Conservation (phyloP, 2,797 vertebrate genomes). For the Prunella strophiata region DNA sequence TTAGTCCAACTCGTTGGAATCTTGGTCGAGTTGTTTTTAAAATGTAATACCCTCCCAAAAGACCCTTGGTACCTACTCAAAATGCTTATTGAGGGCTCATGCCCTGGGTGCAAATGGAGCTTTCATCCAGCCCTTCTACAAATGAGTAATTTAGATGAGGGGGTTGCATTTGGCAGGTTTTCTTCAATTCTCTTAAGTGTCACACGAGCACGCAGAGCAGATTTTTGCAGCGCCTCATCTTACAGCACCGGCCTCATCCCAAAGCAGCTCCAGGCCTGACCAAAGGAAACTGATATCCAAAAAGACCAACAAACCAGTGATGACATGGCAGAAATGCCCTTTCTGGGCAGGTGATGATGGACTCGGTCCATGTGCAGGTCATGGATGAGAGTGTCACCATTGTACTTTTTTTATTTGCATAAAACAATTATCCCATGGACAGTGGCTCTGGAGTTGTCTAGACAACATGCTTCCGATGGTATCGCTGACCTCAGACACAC, state of each 20-base stretch:
- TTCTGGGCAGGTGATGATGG: neutral
- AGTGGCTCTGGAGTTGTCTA: slow-evolving; percentile 89
- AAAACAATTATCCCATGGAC: slow-evolving; percentile 88
- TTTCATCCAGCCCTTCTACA: neutral
- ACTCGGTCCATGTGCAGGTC: slow-evolving; percentile 63
- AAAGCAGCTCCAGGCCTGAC: neutral
- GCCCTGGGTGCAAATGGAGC: neutral
- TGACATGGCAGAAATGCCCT: neutral
- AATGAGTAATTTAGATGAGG: neutral
- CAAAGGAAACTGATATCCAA: neutral
- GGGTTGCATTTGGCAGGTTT: neutral
- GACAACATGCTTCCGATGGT: slow-evolving; percentile 90
- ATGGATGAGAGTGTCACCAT: slow-evolving; percentile 79
- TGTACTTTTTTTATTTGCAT: slow-evolving; percentile 86
- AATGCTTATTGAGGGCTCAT: neutral
- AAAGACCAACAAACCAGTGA: neutral
- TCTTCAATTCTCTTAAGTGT: neutral
- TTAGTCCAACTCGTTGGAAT: neutral
- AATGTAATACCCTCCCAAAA: neutral
- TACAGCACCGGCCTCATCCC: neutral
- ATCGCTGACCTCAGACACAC: slow-evolving; percentile 88
- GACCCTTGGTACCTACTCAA: neutral
- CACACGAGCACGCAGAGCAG: fast-evolving
- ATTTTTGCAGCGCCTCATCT: neutral
- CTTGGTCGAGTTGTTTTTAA: neutral